Percentiles rank a stretch among this genome's conserved stretches.
Conservation (phyloP, 2,888 invertebrate species). For the Spatulosminthurus flaviceps region DNA sequence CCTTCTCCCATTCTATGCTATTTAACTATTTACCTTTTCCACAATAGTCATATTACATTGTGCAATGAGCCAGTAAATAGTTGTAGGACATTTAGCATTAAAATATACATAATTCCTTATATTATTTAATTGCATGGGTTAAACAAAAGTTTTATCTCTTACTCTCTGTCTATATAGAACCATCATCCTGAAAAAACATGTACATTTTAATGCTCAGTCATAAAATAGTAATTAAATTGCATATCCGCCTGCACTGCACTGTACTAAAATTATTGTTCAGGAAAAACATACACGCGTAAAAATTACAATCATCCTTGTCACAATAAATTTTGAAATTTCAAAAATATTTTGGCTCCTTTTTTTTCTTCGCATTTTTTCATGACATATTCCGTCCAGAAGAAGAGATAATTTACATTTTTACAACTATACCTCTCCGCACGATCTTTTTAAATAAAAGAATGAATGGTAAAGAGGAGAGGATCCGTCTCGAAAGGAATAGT, state of each 20-base stretch:
- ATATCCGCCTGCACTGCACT: neutral
- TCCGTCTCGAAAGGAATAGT: no score
- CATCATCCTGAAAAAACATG: neutral
- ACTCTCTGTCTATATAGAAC: no score
- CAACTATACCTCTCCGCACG: no score
- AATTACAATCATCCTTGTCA: no score
- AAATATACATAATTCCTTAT: no score
- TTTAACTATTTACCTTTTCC: no score
- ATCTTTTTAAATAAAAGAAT: no score
- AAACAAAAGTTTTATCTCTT: no score
- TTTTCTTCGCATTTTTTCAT: neutral
- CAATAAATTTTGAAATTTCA: conserved; percentile 1
- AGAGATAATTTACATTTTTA: neutral
- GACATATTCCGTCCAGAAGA: neutral
- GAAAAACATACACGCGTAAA: neutral
- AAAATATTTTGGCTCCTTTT: neutral
- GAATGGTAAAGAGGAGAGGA: no score
- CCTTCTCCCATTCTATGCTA: no score
- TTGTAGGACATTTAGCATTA: no score
- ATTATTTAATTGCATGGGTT: no score
- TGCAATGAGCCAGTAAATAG: neutral
- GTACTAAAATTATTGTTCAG: neutral
- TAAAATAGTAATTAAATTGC: neutral
- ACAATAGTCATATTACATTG: neutral
- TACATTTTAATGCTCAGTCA: neutral